Evolutionary conservation across 2,797 vertebrate species (phyloP).

Genomic region (Xenopus petersii): DNA sequence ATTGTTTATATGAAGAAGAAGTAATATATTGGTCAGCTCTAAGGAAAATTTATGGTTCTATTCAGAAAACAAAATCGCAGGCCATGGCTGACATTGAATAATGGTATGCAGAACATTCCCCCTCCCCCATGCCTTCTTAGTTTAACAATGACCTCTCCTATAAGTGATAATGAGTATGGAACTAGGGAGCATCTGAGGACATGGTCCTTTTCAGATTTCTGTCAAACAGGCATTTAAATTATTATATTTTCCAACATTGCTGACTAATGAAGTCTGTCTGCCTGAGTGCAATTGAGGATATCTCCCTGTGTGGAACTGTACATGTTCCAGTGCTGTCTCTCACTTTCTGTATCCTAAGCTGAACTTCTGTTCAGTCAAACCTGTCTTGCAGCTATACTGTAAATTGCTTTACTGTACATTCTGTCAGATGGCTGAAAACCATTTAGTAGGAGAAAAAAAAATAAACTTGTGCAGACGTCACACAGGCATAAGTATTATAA

Average conservation of each 20-base stretch:
- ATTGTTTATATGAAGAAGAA: no score
- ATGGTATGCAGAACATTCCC: conserved; percentile 29
- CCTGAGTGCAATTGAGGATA: conserved; percentile 2
- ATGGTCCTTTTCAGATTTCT: conserved; percentile 40
- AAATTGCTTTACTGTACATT: conserved; percentile 43
- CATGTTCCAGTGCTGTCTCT: not conserved
- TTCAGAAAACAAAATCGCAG: not conserved
- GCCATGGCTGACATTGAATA: conserved; percentile 36
- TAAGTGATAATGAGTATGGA: conserved; percentile 37
- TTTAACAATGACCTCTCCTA: conserved; percentile 41
- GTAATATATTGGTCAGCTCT: no score
- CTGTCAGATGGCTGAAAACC: conserved; percentile 30
- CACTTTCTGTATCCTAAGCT: conserved; percentile 39
- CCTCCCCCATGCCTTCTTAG: conserved; percentile 3
- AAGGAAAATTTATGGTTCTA: not conserved
- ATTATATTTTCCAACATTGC: conserved; percentile 42
- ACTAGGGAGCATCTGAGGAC: conserved; percentile 42
- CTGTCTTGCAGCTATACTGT: conserved; percentile 35
- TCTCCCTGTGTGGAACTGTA: conserved; percentile 45
- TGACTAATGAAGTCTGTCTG: conserved; percentile 39
- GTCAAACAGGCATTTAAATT: conserved; percentile 36
- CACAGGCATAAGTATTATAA: conserved; percentile 32
- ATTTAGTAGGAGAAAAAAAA: conserved; percentile 42
- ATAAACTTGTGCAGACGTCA: conserved; percentile 30
- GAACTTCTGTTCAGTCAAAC: conserved; percentile 39